Evolutionary conservation across 1,140 invertebrate genomes (phyloP), one percentile per base, ranked within the genome.

Genomic region (Bombus vancouverensis): DNA sequence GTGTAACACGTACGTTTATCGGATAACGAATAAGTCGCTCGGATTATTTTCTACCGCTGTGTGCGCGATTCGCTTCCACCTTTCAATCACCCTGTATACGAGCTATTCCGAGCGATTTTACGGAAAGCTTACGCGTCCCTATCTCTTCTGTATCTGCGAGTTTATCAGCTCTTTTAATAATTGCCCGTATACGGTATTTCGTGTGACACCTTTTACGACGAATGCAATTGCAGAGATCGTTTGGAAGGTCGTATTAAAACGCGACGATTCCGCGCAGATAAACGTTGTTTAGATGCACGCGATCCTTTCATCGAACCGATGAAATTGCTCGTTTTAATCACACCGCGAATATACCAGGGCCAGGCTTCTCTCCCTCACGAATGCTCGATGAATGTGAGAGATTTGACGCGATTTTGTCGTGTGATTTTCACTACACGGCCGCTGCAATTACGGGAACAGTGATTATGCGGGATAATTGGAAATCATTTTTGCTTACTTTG

Each of bases 201-300:
- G 47, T 73, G 53, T 62, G 59, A 44, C 53, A 44, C 37, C 37
- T 81, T 81, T 73, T 81, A 62, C 68, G 79, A 34, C 12, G n/a
- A 39, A 44, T 3, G 39, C 25, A 28, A 39, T 37, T 8, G 68
- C 15, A 8, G 2, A 22, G 37, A 42, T 81, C 47, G 32, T 81
- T 77, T 42, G 37, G 34, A 53, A 39, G 34, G 65, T 25, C 25
- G 22, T 42, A 32, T 70, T 70, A 47, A 70, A 80, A 53, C 32
- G 44, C 44, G 25, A 59, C 22, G 80, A 81, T 81, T 42, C 37
- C 8, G 39, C 53, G n/a, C 22, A 18, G 47, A 47, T 66, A 84
- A 84, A 88, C 66, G 78, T 84, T 39, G 71, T 77, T 88, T 75
- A 71, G 73, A 79, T 18, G 39, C 87, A 88, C 75, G 86, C 75